Base-by-base conservation (phyloP, 2,888 invertebrate genomes). In the Agrilus mali region DNA sequence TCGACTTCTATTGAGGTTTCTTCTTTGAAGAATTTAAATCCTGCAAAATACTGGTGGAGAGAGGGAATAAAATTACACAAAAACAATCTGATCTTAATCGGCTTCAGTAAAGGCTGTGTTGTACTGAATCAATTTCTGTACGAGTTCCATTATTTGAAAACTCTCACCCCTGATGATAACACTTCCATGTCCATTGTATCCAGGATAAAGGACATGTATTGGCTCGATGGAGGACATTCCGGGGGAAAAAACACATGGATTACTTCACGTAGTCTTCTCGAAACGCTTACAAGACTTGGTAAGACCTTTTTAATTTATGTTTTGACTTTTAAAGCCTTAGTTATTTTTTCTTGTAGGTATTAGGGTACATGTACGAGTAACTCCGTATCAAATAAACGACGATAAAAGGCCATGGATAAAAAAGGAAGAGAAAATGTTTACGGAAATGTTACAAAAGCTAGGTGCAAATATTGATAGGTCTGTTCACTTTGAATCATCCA, bases 81-180 rank as follows among this genome's bases (percentile, higher is more conserved):
- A 58, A 51, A 46, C 39, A 67, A 71, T 48, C 66, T 84, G 46
- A 73, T 74, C 37, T 63, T 89, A 50, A 74, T 89, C 46, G 93
- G 87, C 2, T 93, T 93, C 67, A 92, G 92, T 68, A 93, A 94
- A 72, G 93, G 93, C 45, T 90, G 89, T 66, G 86, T 90, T 45
- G 92, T 92, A 47, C 75, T 93, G 56, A 94, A 93, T 72, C 92
- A 94, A 72, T 72, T 92, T 52, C 73, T 92, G 41, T 82, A 86
- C 62, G 92, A 92, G 69, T 80, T 90, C 65, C 80, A 85, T 62
- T 78, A 82, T 66, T 70, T 81, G 41, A 77, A 78, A 67, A 79
- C 77, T 1, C 63, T 79, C 35, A 77, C 79, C 40, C 76, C 79
- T 1, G 73, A 76, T 33, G 73, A 76, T 36, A 79, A 81, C 54